Conservation (phyloP, 2,888 invertebrate genomes). For the Acutogordius australiensis region DNA sequence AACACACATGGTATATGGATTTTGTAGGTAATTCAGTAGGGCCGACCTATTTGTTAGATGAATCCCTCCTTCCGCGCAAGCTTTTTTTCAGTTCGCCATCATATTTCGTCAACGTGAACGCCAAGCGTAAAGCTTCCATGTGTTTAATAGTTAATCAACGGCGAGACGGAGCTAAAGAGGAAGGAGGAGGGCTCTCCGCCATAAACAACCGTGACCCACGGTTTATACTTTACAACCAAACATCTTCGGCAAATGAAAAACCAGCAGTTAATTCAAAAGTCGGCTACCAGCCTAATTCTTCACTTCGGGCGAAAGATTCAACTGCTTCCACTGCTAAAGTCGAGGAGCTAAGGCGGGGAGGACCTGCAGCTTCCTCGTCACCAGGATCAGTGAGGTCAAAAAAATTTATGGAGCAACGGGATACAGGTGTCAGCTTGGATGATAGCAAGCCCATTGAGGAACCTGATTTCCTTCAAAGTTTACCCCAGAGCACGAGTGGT, state of each 20-base stretch:
- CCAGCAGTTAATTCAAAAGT: too few relatives aligned
- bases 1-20: not conserved
- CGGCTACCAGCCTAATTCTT: not conserved
- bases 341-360: not conserved
- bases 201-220: too few relatives aligned
- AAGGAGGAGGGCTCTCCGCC: too few relatives aligned
- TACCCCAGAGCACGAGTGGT: not conserved
- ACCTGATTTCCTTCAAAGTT: not conserved
- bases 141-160: not conserved
- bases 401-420: not conserved
- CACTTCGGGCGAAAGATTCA: not conserved
- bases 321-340: not conserved
- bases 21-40: not conserved
- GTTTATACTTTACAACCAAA: not conserved
- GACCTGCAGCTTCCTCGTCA: not conserved
- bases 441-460: not conserved
- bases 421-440: not conserved
- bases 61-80: not conserved
- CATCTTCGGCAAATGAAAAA: not conserved
- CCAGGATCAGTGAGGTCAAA: not conserved
- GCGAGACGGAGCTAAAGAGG: not conserved
- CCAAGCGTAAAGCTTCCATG: not conserved
- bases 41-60: not conserved
- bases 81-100: not conserved
- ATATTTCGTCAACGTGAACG: not conserved